Evolutionary conservation across 2,797 vertebrate genomes (phyloP).

Genomic region (Epinephelus coioides): DNA sequence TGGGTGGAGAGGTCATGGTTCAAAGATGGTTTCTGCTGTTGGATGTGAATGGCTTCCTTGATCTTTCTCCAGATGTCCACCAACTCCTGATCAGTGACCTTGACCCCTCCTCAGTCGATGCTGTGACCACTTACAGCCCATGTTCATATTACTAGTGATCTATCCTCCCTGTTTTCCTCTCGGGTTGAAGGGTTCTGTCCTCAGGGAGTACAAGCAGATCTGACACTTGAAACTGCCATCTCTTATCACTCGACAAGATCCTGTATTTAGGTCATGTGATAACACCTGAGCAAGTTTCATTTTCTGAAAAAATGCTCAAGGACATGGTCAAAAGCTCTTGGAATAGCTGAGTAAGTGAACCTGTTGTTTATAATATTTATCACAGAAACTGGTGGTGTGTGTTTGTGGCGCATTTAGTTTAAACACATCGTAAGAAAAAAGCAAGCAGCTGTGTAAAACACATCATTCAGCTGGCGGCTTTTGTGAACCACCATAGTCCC

Average conservation of each 20-base stretch:
- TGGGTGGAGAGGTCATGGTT: background rate
- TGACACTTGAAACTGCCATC: background rate
- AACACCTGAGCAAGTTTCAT: background rate
- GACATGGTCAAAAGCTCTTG: background rate
- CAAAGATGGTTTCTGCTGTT: background rate
- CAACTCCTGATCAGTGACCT: background rate
- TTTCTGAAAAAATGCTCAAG: background rate
- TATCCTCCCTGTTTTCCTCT: background rate
- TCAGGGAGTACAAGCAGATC: background rate
- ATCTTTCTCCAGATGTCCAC: background rate
- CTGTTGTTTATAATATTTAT: background rate
- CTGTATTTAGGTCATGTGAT: background rate
- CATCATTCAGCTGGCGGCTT: conserved; percentile 25
- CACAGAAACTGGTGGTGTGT: background rate
- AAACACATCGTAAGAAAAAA: background rate
- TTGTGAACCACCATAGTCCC: conserved; percentile 36
- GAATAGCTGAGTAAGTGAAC: background rate
- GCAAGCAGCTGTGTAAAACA: conserved; percentile 28
- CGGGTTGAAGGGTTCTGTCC: background rate
- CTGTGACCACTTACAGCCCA: background rate
- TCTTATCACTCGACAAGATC: background rate
- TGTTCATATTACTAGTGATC: background rate
- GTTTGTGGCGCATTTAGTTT: background rate
- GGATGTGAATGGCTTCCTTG: background rate
- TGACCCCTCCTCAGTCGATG: background rate